These are phyloP conservation scores for Halictus rubicundus DNA, from an alignment of 1,140 invertebrate species.

Conservation along the genomic window DNA sequence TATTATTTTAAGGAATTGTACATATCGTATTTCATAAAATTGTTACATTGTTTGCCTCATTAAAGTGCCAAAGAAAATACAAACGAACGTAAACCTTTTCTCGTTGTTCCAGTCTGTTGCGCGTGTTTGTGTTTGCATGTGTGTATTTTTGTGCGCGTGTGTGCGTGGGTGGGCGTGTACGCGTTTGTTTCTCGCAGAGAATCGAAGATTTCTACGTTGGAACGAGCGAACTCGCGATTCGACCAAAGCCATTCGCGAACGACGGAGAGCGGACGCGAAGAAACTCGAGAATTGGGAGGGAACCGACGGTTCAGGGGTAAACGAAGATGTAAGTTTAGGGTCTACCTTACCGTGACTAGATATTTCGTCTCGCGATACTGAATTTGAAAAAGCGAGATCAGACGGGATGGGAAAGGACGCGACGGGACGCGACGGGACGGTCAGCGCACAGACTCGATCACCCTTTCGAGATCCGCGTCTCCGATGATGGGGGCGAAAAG, in stretches of 20 bases:
- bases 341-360: constrained; percentile 19
- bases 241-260: not conserved
- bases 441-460: constrained; percentile 74
- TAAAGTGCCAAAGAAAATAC: constrained; percentile 79
- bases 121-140: not conserved
- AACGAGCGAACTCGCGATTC: not conserved
- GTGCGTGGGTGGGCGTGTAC: too few species aligned
- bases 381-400: too few species aligned
- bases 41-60: constrained; percentile 72
- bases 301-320: not conserved
- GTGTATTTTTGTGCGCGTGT: not conserved
- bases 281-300: not conserved
- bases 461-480: constrained; percentile 69
- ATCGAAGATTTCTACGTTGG: not conserved
- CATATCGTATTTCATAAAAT: constrained; percentile 64
- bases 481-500: constrained; percentile 75
- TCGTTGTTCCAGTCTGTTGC: not conserved
- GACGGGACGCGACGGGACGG: not conserved
- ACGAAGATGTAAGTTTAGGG: not conserved
- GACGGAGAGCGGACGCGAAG: not conserved
- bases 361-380: not conserved
- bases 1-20: constrained; percentile 75
- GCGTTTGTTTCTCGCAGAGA: too few species aligned
- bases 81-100: not conserved
- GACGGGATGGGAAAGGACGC: too few species aligned